A percentile compares a stretch with the other conserved stretches of the same genome.
Conservation (phyloP, 2,113 vertebrate species). For the Gopherus evgoodei region DNA sequence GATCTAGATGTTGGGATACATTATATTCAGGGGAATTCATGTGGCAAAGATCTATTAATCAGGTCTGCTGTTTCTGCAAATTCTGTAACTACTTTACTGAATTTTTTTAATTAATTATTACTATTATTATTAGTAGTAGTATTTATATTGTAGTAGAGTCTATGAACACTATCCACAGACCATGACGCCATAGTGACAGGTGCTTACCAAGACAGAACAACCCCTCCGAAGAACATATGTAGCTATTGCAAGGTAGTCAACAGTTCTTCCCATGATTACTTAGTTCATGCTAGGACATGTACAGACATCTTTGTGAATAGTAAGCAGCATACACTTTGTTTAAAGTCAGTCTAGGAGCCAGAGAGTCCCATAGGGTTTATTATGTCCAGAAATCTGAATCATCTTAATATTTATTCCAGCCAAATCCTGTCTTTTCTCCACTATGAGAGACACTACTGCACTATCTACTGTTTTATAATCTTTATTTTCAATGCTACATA, state of each 20-base stretch:
- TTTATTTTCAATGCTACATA: background rate
- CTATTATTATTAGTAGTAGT: background rate
- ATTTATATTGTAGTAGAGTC: background rate
- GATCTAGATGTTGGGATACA: fast-evolving
- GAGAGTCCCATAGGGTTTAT: background rate
- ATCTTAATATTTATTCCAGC: background rate
- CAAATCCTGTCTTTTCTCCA: background rate
- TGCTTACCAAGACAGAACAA: background rate
- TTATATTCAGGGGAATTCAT: background rate
- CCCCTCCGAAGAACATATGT: fast-evolving
- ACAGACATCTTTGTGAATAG: background rate
- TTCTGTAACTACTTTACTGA: background rate
- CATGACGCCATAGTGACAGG: background rate
- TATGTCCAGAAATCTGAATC: background rate
- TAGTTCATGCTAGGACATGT: background rate
- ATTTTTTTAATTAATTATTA: background rate
- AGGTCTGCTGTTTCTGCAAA: background rate
- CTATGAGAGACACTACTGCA: background rate
- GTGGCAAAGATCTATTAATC: background rate
- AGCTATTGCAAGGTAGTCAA: background rate
- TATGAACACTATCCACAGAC: background rate
- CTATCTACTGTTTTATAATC: background rate
- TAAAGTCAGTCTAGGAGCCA: background rate
- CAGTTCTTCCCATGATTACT: background rate
- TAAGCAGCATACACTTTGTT: background rate